Conservation (phyloP, 1,140 invertebrate genomes). For the Diplogasteroides magnus region DNA sequence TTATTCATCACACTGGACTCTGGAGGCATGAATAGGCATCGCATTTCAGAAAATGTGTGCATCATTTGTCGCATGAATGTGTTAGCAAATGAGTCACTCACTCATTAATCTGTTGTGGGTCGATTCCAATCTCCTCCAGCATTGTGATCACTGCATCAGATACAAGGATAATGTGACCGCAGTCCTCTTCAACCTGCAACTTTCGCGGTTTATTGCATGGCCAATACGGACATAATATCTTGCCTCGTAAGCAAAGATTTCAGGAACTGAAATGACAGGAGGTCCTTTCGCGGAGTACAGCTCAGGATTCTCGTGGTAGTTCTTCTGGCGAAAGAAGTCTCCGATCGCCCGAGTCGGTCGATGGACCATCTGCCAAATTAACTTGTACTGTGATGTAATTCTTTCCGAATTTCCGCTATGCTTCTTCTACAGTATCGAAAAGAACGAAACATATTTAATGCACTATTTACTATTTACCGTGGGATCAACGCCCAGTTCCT, state of each 20-base stretch:
- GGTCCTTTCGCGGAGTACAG: slow-evolving; percentile 22
- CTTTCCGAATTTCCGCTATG: background rate
- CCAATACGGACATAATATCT: background rate
- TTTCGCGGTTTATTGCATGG: background rate
- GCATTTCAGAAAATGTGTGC: no score
- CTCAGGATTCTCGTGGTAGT: slow-evolving; percentile 9
- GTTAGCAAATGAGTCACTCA: background rate
- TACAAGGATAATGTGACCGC: background rate
- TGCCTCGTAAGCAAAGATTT: background rate
- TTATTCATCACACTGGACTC: no score
- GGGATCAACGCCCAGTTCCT: slow-evolving; percentile 11
- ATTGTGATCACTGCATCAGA: background rate
- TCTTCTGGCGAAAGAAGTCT: slow-evolving; percentile 5
- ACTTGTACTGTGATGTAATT: background rate
- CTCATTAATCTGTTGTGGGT: background rate
- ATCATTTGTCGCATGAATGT: background rate
- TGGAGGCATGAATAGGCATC: no score
- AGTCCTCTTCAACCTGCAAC: background rate
- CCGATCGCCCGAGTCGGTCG: slow-evolving; percentile 23
- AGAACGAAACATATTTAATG: background rate
- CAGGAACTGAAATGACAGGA: slow-evolving; percentile 15
- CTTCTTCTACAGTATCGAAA: background rate
- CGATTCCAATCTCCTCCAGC: background rate
- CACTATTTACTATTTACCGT: background rate
- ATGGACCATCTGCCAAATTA: slow-evolving; percentile 5